A percentile compares a stretch with the other conserved stretches of the same genome.
These are phyloP conservation scores for Drosophila ambigua DNA, from an alignment of 1,140 invertebrate genomes.

Conservation along the genomic window DNA sequence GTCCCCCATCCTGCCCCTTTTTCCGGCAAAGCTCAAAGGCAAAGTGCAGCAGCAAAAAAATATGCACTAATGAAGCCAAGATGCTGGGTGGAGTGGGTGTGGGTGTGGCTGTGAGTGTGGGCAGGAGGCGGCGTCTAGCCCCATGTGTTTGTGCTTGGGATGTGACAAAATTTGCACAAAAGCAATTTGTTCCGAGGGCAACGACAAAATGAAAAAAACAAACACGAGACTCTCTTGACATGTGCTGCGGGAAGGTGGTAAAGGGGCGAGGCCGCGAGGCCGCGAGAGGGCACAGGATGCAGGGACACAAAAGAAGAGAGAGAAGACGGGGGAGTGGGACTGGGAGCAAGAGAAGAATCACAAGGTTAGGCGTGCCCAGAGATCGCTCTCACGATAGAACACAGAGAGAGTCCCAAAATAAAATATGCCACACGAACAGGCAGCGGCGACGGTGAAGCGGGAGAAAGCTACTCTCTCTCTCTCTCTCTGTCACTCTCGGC, in stretches of 20 bases:
- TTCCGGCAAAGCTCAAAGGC: conserved; percentile 7
- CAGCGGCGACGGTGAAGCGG: background rate
- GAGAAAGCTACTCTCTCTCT: background rate
- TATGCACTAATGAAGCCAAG: conserved; percentile 66
- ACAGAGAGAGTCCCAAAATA: too few species aligned
- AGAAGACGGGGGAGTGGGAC: background rate
- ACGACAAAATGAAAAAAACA: conserved; percentile 26
- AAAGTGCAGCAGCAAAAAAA: conserved; percentile 9
- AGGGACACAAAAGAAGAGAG: too few species aligned
- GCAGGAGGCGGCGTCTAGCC: too few species aligned
- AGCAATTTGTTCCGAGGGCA: conserved; percentile 72
- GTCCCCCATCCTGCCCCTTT: background rate
- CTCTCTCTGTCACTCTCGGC: conserved; percentile 8
- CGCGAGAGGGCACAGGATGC: too few species aligned
- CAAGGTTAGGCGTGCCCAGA: too few species aligned
- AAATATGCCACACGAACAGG: background rate
- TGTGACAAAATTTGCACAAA: conserved; percentile 77
- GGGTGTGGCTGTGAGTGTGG: conserved; percentile 7
- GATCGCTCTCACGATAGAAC: too few species aligned
- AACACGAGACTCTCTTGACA: conserved; percentile 52
- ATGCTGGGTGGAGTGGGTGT: conserved; percentile 11
- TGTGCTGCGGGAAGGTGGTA: conserved; percentile 4
- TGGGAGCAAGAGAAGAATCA: background rate
- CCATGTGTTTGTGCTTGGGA: conserved; percentile 37
- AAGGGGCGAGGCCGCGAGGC: too few species aligned